phyloP scores from a whole-genome alignment of 2,113 vertebrate species.

The Anguilla japonica region DNA sequence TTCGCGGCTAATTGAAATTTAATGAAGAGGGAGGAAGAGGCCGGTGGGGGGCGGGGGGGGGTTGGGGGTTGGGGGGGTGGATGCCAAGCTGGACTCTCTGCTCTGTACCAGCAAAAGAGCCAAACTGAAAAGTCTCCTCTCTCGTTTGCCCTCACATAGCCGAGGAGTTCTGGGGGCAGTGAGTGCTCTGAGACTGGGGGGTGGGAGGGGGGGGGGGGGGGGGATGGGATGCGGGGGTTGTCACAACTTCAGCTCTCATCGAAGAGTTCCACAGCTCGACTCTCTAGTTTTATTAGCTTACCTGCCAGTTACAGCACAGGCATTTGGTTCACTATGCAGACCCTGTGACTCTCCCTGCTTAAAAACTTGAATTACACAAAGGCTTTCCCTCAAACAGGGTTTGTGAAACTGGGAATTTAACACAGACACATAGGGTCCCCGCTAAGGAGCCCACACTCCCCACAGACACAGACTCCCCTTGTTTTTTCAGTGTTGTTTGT shows the following conservation, averaged over 20 bases:
- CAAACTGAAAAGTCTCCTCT: not conserved
- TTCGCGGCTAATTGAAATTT: slow-evolving; percentile 46
- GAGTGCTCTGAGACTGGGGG: not conserved
- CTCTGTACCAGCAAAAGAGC: not conserved
- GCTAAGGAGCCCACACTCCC: no score
- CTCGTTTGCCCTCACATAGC: not conserved
- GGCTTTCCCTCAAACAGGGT: not conserved
- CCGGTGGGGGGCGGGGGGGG: slow-evolving; percentile 33
- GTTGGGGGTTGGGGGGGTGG: not conserved
- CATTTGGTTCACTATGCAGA: no score
- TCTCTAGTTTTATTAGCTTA: not conserved
- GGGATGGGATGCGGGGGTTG: not conserved
- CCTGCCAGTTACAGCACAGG: not conserved
- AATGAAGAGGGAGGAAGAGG: slow-evolving; percentile 37
- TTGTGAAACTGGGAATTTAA: not conserved
- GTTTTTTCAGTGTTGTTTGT: no score
- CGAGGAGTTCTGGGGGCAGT: no score
- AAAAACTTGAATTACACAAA: not conserved
- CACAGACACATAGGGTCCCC: not conserved
- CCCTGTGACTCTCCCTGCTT: no score
- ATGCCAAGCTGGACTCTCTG: not conserved
- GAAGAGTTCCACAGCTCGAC: no score
- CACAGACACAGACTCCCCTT: not conserved
- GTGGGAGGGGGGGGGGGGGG: not conserved
- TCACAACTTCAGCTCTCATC: not conserved